Conservation (phyloP, 53 echinoderm and acorn worm genomes). For the Holothuria scabra region DNA sequence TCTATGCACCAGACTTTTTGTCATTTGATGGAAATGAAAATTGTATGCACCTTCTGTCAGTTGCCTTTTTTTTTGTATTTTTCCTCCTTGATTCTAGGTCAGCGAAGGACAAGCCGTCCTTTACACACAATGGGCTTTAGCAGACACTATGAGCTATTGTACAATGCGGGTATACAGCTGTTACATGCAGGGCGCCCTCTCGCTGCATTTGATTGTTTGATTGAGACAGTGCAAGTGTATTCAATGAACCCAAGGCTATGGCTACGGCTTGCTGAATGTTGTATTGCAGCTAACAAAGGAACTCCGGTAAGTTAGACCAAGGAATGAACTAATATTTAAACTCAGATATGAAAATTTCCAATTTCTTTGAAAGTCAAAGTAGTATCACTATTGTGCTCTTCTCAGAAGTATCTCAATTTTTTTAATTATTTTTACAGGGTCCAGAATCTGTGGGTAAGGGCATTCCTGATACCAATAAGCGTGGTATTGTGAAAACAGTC, state of each 20-base stretch:
- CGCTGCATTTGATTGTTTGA: constrained; percentile 95
- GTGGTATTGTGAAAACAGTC: constrained; percentile 81
- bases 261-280: constrained; percentile 95
- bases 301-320: constrained; percentile 14
- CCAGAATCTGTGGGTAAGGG: constrained; percentile 72
- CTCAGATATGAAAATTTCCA: not conserved
- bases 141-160: constrained; percentile 83
- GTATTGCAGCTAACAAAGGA: constrained; percentile 82
- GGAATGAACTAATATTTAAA: not conserved
- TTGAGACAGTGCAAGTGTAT: constrained; percentile 96
- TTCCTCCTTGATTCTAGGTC: constrained; percentile 45
- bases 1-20: not conserved
- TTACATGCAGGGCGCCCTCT: constrained; percentile 92
- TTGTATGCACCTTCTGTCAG: not conserved
- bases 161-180: constrained; percentile 93
- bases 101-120: constrained; percentile 72
- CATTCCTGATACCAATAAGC: constrained; percentile 55
- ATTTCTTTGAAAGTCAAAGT: no score
- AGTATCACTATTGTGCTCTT: no score
- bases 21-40: not conserved
- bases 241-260: constrained; percentile 92
- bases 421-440: constrained; percentile 59
- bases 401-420: not conserved
- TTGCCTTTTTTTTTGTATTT: not conserved
- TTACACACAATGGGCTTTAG: constrained; percentile 92